These are phyloP conservation scores for Ailurus styani DNA, from an alignment of 2,113 vertebrate species.

Conservation along the genomic window DNA sequence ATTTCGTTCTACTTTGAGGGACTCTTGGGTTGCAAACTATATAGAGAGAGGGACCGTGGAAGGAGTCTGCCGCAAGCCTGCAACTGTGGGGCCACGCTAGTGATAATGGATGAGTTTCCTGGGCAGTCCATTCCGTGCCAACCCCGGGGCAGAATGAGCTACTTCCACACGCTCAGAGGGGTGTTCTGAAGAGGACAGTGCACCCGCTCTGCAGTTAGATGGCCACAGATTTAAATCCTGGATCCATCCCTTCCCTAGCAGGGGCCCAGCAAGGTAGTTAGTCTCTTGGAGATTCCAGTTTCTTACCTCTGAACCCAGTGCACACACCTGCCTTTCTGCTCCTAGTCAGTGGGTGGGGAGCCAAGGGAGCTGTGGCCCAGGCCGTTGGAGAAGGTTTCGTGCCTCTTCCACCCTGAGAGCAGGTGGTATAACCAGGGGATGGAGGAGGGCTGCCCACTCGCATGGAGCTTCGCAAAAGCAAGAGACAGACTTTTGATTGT, in stretches of 20 bases:
- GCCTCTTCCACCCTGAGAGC: not conserved
- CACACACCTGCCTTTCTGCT: not conserved
- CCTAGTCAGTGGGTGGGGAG: not conserved
- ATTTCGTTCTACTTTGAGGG: not conserved
- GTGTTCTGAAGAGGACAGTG: not conserved
- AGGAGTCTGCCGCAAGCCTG: not conserved
- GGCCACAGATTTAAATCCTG: not conserved
- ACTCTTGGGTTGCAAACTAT: not conserved
- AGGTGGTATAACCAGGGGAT: not conserved
- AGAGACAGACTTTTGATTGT: not conserved
- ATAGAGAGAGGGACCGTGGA: not conserved
- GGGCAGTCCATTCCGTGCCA: not conserved
- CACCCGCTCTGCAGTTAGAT: not conserved
- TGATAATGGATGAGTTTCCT: not conserved
- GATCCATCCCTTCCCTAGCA: not conserved
- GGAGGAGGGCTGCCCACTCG: not conserved
- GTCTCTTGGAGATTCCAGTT: not conserved
- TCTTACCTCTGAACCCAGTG: not conserved
- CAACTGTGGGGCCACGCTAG: not conserved
- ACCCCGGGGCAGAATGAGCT: not conserved
- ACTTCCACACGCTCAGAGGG: not conserved
- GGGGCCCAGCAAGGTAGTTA: not conserved
- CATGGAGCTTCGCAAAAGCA: not conserved
- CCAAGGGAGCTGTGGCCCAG: no score
- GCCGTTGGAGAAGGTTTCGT: accelerated